Conservation (phyloP, 2,113 vertebrate species). For the Ameiurus melas region DNA sequence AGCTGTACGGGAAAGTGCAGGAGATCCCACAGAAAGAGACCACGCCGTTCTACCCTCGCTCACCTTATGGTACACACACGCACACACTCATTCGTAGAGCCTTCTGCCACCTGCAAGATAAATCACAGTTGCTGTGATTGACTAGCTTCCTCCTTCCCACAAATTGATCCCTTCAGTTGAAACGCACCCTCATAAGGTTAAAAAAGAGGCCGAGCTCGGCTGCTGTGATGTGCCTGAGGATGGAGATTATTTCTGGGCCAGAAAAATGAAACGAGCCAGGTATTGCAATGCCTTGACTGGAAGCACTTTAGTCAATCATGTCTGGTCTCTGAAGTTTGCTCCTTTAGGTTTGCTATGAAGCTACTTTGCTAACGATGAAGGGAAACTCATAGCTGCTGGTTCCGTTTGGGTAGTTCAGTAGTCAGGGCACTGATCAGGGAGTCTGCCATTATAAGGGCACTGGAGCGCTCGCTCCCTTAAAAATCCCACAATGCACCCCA, state of each 20-base stretch:
- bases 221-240: not conserved
- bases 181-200: not conserved
- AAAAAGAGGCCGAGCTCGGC: too few relatives aligned
- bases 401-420: too few relatives aligned
- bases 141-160: not conserved
- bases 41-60: slow-evolving; percentile 97
- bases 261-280: not conserved
- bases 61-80: slow-evolving; percentile 86
- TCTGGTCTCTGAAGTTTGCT: not conserved
- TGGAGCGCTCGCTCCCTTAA: too few relatives aligned
- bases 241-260: not conserved
- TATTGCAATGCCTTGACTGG: not conserved
- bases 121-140: not conserved
- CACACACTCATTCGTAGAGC: slow-evolving; percentile 31
- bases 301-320: not conserved
- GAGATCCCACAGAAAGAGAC: slow-evolving; percentile 97
- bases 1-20: slow-evolving; percentile 96
- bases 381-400: not conserved
- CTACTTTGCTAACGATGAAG: not conserved
- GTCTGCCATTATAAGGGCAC: too few relatives aligned
- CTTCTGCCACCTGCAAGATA: too few relatives aligned
- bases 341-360: not conserved
- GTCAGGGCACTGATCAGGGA: too few relatives aligned
- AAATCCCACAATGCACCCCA: too few relatives aligned
- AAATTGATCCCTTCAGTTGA: not conserved